Conservation (phyloP, 1,140 invertebrate genomes). For the Ips nitidus region DNA sequence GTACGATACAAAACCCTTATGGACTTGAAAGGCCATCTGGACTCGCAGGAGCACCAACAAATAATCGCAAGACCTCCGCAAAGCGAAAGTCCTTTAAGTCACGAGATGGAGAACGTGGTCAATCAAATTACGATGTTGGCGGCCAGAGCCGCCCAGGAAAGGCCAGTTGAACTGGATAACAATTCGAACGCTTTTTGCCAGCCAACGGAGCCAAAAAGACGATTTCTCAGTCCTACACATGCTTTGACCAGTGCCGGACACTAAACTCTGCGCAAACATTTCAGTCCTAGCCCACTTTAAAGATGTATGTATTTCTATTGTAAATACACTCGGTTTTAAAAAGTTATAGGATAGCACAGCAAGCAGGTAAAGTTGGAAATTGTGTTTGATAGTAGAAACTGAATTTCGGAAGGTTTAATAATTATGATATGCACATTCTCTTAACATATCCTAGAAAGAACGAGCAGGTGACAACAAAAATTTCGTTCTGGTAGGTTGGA, state of each 20-base stretch:
- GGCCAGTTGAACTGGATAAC: slow-evolving; percentile 48
- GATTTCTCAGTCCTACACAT: slow-evolving; percentile 56
- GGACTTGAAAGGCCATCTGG: slow-evolving; percentile 70
- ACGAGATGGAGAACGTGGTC: slow-evolving; percentile 81
- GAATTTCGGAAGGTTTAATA: too few species aligned
- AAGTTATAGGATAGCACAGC: neutral
- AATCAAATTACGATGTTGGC: slow-evolving; percentile 79
- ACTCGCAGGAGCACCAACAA: slow-evolving; percentile 58
- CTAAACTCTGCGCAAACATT: slow-evolving; percentile 42
- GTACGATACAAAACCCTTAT: slow-evolving; percentile 60
- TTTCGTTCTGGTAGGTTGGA: too few species aligned
- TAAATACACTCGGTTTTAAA: neutral
- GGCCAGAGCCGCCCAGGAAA: slow-evolving; percentile 65
- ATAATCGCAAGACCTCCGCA: slow-evolving; percentile 49
- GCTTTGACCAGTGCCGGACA: slow-evolving; percentile 61
- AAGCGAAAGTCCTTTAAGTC: slow-evolving; percentile 62
- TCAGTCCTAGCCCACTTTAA: neutral
- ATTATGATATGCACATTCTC: too few species aligned
- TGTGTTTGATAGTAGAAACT: too few species aligned
- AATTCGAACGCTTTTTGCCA: slow-evolving; percentile 58
- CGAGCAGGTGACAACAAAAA: too few species aligned
- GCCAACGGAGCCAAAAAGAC: slow-evolving; percentile 54
- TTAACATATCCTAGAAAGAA: too few species aligned
- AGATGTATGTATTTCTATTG: neutral
- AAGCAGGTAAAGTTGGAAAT: too few species aligned